These are phyloP conservation scores for Apostichopus japonicus DNA, from an alignment of 35 echinoderm and acorn worm species.

Conservation along the genomic window DNA sequence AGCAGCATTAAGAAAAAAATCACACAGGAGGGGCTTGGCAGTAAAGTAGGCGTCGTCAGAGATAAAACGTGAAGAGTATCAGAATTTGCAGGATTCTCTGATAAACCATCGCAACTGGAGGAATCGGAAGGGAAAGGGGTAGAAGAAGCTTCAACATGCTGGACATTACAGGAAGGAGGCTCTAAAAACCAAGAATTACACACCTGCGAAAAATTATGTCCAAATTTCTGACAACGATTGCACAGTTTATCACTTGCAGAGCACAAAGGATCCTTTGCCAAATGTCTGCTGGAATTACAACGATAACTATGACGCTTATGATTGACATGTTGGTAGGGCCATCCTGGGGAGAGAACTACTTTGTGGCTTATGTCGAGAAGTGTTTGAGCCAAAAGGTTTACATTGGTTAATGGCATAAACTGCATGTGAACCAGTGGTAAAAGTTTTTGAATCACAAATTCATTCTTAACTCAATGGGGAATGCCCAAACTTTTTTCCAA, in stretches of 20 bases:
- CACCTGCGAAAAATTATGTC: not conserved
- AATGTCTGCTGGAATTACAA: not conserved
- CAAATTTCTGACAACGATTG: not conserved
- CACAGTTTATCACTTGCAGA: not conserved
- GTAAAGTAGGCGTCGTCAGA: not conserved
- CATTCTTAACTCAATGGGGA: not conserved
- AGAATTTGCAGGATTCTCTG: no score
- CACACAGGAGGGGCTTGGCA: not conserved
- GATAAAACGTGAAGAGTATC: no score
- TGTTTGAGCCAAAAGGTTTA: not conserved
- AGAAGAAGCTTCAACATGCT: no score
- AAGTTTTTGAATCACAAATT: not conserved
- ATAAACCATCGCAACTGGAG: no score
- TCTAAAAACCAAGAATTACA: no score
- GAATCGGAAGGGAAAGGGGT: no score
- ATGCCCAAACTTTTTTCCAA: not conserved
- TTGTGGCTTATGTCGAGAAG: not conserved
- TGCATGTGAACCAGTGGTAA: not conserved
- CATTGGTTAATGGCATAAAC: not conserved
- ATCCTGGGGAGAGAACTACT: not conserved
- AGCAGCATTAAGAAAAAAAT: not conserved
- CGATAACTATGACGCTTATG: slow-evolving; percentile 18
- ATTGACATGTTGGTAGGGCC: not conserved
- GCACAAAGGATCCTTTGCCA: slow-evolving; percentile 8
- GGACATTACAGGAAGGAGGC: no score